Evolutionary conservation across 2,888 invertebrate species (phyloP).

Genomic region (Atrina japonica): DNA sequence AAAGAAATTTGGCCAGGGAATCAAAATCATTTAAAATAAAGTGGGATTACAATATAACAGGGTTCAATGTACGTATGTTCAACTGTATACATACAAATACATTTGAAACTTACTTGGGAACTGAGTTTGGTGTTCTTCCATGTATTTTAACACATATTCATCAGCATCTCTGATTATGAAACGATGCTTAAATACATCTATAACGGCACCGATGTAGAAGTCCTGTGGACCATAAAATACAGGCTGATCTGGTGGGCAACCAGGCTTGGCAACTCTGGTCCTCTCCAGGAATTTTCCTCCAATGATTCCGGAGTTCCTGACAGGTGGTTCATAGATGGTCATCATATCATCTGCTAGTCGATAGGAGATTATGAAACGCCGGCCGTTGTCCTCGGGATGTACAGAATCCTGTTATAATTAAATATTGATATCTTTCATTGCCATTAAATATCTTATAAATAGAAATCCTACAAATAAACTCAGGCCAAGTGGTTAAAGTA

Average conservation of each 20-base stretch:
- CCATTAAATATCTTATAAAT: no score
- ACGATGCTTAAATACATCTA: conserved; percentile 88
- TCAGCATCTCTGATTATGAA: conserved; percentile 92
- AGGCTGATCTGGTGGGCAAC: conserved; percentile 85
- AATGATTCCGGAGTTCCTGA: conserved; percentile 84
- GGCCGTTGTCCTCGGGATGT: conserved; percentile 88
- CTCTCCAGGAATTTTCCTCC: conserved; percentile 89
- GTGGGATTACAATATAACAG: no score
- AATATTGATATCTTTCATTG: background rate
- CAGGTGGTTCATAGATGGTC: conserved; percentile 86
- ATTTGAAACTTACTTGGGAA: conserved; percentile 76
- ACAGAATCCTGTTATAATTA: conserved; percentile 84
- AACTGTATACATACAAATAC: no score
- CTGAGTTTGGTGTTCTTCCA: conserved; percentile 79
- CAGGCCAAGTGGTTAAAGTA: background rate
- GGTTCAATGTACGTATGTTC: no score
- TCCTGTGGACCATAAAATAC: conserved; percentile 89
- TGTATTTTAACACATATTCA: conserved; percentile 89
- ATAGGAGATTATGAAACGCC: conserved; percentile 89
- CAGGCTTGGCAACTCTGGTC: conserved; percentile 86
- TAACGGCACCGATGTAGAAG: conserved; percentile 88
- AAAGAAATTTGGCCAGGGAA: no score
- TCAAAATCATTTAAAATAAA: no score
- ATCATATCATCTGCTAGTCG: conserved; percentile 89
- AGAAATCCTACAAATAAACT: no score